These are phyloP conservation scores for Mycalesis mineus DNA, from an alignment of 2,888 invertebrate species.

Conservation along the genomic window DNA sequence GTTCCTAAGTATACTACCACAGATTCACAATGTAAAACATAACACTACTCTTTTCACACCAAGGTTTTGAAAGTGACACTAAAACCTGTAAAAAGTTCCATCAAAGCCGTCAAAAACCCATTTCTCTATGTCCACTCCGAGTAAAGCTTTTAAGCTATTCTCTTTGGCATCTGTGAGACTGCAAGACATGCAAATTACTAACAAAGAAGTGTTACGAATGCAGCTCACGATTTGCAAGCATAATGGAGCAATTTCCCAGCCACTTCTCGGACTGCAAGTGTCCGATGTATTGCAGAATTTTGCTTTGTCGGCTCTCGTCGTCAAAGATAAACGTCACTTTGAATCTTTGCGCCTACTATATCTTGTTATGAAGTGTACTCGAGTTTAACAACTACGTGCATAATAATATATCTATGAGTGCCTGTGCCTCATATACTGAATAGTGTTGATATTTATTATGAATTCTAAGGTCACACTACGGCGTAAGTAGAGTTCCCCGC, in stretches of 20 bases:
- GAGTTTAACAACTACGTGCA: too few species aligned
- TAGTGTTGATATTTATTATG: too few species aligned
- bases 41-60: too few species aligned
- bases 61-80: too few species aligned
- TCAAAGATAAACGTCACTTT: conserved; percentile 17
- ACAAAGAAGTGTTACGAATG: conserved; percentile 23
- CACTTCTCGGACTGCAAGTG: conserved; percentile 24
- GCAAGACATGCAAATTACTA: conserved; percentile 11
- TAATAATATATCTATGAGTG: too few species aligned
- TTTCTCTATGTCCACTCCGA: conserved; percentile 16
- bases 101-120: conserved; percentile 7
- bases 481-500: too few species aligned
- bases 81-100: neutral
- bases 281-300: conserved; percentile 23
- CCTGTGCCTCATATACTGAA: too few species aligned
- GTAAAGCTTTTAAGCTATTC: conserved; percentile 20
- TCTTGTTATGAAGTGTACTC: neutral
- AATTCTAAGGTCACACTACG: too few species aligned
- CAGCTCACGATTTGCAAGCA: conserved; percentile 27
- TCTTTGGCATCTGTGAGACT: conserved; percentile 17
- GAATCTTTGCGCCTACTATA: neutral
- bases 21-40: too few species aligned
- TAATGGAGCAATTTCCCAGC: conserved; percentile 27
- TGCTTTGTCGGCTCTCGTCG: conserved; percentile 16
- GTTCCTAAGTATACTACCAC: too few species aligned